Base-by-base conservation (phyloP, 2,888 invertebrate genomes). In the Bruchidius siliquastri region DNA sequence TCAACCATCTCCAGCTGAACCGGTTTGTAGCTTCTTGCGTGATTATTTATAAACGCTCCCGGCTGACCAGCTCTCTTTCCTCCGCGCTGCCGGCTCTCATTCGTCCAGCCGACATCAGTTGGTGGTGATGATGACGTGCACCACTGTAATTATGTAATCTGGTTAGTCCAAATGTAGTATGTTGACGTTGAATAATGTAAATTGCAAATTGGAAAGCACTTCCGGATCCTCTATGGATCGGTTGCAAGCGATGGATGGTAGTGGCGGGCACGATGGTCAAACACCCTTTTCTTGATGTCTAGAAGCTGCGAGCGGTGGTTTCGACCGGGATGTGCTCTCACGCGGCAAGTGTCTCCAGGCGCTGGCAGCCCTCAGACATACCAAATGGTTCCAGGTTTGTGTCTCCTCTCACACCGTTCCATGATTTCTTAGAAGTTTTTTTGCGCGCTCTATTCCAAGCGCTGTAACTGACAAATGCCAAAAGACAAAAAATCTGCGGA, bases 341-440 rank as follows among this genome's bases (percentile, higher is more conserved):
- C 96, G 96, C 91, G 96, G 96, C 91, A 97, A 97, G 91, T 99
- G 99, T 93, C 95, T 99, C 91, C 95, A 97, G 92, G 98, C 99
- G 91, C 94, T 99, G 91, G 98, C 99, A 91, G 96, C 97, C 90
- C 94, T 99, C 90, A 96, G 99, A 91, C 98, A 98, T 93, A 97
- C 98, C 91, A 99, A 99, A 92, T 99, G 99, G 98, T 99, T 99
- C 94, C 98, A 99, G 96, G 97, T 97, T 91, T 92, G 88, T 89
- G 89, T 88, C 76, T 84, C 87, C 87, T 85, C 84, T 85, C 85
- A 85, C 84, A 84, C 83, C 84, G 82, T 81, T 49, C 18, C 49
- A 49, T 49, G 49, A 49, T 49, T 49, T 49, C 81, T 79, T 77
- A 77, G 76, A 71, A 70, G 68, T 71, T 71, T 73, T 74, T 75